Evolutionary conservation across 2,113 vertebrate genomes (phyloP).

Genomic region (Cebidichthys violaceus): DNA sequence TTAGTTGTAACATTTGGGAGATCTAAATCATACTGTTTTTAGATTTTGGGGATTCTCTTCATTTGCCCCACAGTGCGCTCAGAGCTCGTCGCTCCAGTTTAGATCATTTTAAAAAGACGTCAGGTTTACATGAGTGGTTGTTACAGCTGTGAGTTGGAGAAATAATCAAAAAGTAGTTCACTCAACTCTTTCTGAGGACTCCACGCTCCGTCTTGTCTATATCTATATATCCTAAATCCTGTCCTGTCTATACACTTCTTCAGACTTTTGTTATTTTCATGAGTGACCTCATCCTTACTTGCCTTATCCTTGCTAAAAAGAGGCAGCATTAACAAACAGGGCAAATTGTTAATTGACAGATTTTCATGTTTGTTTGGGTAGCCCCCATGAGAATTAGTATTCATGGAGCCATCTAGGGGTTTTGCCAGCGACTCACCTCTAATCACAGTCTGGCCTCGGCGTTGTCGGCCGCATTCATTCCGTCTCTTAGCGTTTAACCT

Average conservation of each 20-base stretch:
- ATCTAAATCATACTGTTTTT: too few species aligned
- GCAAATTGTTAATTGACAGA: slow-evolving; percentile 1
- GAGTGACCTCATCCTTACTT: neutral
- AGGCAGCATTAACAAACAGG: neutral
- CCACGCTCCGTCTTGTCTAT: neutral
- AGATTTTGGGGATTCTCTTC: neutral
- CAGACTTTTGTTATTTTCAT: neutral
- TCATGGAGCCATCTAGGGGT: neutral
- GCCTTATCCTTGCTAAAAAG: neutral
- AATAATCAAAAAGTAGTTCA: neutral
- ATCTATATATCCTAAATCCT: neutral
- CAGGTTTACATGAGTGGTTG: neutral
- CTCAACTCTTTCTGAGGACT: neutral
- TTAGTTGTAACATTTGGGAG: accelerated
- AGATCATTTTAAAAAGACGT: neutral
- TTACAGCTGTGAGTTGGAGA: too few species aligned
- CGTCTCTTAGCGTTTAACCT: neutral
- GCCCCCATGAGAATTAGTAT: neutral
- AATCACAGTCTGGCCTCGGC: neutral
- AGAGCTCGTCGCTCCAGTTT: accelerated
- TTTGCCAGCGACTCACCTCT: neutral
- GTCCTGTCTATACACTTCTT: neutral
- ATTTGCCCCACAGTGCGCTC: neutral
- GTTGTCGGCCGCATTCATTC: neutral
- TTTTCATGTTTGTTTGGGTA: neutral